Evolutionary conservation across 2,888 invertebrate species (phyloP).

Genomic region (Eretmocerus hayati): DNA sequence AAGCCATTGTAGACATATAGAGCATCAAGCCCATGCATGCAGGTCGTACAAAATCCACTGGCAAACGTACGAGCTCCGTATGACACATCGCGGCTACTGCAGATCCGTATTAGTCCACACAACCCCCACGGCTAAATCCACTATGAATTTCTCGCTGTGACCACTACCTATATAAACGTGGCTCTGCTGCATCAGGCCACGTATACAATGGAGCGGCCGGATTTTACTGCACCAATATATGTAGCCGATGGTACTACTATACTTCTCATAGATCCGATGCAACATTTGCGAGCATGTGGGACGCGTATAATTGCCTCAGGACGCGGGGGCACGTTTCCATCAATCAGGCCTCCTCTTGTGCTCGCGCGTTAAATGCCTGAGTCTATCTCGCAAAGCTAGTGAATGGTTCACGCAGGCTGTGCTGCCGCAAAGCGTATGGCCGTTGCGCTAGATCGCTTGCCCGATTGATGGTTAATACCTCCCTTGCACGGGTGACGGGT

Average conservation of each 20-base stretch:
- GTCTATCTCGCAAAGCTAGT: not conserved
- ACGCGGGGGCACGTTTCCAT: not conserved
- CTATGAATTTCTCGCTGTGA: slow-evolving; percentile 18
- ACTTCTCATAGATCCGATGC: too few relatives aligned
- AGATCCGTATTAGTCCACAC: slow-evolving; percentile 15
- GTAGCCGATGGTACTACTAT: too few relatives aligned
- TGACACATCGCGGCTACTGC: slow-evolving; percentile 13
- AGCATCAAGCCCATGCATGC: too few relatives aligned
- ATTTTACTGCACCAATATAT: too few relatives aligned
- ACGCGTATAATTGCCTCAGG: slow-evolving; percentile 38
- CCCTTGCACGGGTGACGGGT: too few relatives aligned
- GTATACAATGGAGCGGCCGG: slow-evolving; percentile 25
- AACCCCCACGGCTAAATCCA: slow-evolving; percentile 19
- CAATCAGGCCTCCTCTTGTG: slow-evolving; percentile 8
- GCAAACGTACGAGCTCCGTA: slow-evolving; percentile 11
- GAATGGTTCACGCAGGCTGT: not conserved
- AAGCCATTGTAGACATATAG: not conserved
- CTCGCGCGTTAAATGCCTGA: not conserved
- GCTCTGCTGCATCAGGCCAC: not conserved
- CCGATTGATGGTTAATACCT: too few relatives aligned
- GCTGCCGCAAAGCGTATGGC: too few relatives aligned
- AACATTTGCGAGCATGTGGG: too few relatives aligned
- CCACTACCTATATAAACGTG: not conserved
- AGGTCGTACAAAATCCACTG: slow-evolving; percentile 11
- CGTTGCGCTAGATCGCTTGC: too few relatives aligned